Conservation (phyloP, 2,113 vertebrate species). For the Ascaphus truei region DNA sequence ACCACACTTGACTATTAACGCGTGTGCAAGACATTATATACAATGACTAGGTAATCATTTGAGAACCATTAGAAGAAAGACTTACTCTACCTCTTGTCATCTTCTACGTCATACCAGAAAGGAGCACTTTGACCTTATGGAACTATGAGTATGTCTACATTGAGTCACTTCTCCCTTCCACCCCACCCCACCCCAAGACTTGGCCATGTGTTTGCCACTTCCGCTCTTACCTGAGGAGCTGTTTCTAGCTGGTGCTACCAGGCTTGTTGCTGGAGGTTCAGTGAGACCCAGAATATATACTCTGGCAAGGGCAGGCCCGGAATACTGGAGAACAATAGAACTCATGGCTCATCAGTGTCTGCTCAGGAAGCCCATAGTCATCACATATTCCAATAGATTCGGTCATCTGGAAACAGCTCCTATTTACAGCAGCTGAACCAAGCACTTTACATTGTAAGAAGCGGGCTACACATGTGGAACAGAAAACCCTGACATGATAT, state of each 20-base stretch:
- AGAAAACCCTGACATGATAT: slow-evolving; percentile 68
- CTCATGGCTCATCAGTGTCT: slow-evolving; percentile 75
- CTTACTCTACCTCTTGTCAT: too few species aligned
- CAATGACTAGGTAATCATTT: too few species aligned
- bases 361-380: slow-evolving; percentile 62
- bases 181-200: too few species aligned
- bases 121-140: too few species aligned
- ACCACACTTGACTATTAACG: too few species aligned
- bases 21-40: too few species aligned
- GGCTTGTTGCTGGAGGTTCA: slow-evolving; percentile 46
- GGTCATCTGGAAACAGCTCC: slow-evolving; percentile 54
- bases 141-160: background rate
- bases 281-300: slow-evolving; percentile 74
- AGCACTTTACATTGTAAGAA: slow-evolving; percentile 66
- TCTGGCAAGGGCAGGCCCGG: slow-evolving; percentile 73
- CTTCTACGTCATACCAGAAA: too few species aligned
- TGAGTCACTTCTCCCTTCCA: background rate
- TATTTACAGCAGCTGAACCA: slow-evolving; percentile 55
- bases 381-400: slow-evolving; percentile 60
- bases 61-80: too few species aligned
- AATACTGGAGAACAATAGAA: slow-evolving; percentile 72
- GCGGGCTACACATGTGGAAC: slow-evolving; percentile 54
- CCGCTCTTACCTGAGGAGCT: slow-evolving; percentile 78
- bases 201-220: slow-evolving; percentile 10
- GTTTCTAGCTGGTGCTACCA: slow-evolving; percentile 55